Base-by-base conservation (phyloP, 2,113 vertebrate species). In the Oncorhynchus keta region DNA sequence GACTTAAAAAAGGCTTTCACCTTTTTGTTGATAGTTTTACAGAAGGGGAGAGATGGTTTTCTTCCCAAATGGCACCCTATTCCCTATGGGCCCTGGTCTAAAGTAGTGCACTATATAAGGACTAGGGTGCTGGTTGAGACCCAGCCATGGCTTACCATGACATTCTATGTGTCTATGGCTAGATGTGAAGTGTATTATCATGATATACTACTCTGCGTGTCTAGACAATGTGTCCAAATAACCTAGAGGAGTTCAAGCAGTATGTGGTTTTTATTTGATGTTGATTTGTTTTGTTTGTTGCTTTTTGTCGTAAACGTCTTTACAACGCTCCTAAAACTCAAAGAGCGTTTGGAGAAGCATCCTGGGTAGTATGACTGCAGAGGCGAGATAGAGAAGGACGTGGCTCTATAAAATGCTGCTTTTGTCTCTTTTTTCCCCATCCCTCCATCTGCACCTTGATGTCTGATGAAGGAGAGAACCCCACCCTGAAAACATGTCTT, bases 1-100 rank as follows among this genome's bases (percentile, higher is more conserved):
- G 64, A 81, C 48, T 79, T 73, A 84, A 81, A 81, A 61, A 79
- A 78, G 24, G 48, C 62, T 84, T 74, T 79, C 45, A 69, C 48
- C 67, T 7, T 72, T 22, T 30, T 61, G 51, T 32, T 57, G 28
- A 59, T 48, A 69, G n/a, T 75, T 70, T 24, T 61, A 65, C 5
- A 48, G 24, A 64, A 7, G 39, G 22, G 6, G 45, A 11, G 18
- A 64, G 68, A 6, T 45, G 39, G 39, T 0, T 9, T 55, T 4
- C 51, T 55, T 55, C 51, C 51, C 51, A 55, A 55, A 55, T 55
- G 51, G 51, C 12, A 14, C 51, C 51, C 51, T 55, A 55, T 55
- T 55, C 5, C 51, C 51, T 16, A 55, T 55, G 51, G 51, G 12
- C 1, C 3, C 51, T 16, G 4, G 51, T 18, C 51, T 16, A 55